Evolutionary conservation across 2,113 vertebrate species (phyloP).

Genomic region (Chaetura pelagica): DNA sequence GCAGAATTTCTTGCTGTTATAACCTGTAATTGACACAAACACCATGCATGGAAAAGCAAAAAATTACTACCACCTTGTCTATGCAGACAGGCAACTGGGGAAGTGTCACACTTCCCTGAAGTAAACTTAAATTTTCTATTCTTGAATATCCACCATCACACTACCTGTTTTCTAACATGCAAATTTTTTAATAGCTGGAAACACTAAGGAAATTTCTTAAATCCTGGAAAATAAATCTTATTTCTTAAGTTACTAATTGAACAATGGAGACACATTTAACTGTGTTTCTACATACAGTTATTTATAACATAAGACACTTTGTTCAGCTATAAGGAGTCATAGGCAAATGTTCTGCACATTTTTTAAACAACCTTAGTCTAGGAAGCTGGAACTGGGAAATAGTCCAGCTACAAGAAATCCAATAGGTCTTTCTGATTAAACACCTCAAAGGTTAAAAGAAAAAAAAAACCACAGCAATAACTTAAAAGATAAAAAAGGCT

Average conservation of each 20-base stretch:
- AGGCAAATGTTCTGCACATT: not conserved
- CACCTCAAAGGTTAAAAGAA: not conserved
- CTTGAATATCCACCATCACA: not conserved
- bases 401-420: not conserved
- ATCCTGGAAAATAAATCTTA: not conserved
- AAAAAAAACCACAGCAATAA: not conserved
- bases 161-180: not conserved
- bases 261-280: not conserved
- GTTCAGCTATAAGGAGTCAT: not conserved
- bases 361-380: not conserved
- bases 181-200: not conserved
- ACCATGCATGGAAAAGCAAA: not conserved
- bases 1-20: not conserved
- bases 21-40: not conserved
- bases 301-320: not conserved
- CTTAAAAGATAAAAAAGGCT: not conserved
- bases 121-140: not conserved
- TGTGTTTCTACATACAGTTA: not conserved
- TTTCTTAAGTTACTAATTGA: not conserved
- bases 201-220: not conserved
- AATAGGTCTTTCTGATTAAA: not conserved
- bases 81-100: not conserved
- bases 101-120: not conserved
- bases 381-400: not conserved
- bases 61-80: not conserved